phyloP scores from a whole-genome alignment of 2,888 invertebrate genomes.

The Ommatoiulus sabulosus region DNA sequence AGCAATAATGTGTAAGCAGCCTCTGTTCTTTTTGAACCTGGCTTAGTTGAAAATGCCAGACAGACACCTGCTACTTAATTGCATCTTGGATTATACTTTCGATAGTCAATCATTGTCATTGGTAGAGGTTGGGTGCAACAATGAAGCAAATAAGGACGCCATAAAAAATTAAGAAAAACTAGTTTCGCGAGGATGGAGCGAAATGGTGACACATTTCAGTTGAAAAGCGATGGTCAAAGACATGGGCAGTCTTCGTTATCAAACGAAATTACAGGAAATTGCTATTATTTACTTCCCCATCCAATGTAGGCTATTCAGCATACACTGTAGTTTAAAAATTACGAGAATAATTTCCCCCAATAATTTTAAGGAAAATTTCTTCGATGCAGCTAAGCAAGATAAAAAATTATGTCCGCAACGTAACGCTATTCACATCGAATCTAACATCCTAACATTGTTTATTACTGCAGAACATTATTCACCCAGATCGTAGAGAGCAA shows the following conservation, averaged over 20 bases:
- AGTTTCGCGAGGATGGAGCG: neutral
- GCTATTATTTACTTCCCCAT: no score
- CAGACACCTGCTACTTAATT: slow-evolving; percentile 27
- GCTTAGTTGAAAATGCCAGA: neutral
- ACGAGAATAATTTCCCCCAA: no score
- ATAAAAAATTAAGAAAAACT: neutral
- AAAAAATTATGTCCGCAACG: no score
- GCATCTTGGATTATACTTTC: neutral
- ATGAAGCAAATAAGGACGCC: neutral
- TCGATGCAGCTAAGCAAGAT: no score
- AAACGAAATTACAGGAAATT: no score
- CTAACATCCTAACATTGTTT: no score
- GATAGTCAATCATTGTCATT: slow-evolving; percentile 41
- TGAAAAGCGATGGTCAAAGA: neutral
- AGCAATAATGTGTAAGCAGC: neutral
- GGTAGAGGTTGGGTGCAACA: neutral
- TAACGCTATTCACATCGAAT: no score
- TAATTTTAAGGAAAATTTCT: no score
- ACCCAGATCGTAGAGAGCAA: no score
- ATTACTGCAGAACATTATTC: no score
- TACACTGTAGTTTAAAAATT: no score
- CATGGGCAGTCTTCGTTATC: neutral
- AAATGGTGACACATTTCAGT: neutral
- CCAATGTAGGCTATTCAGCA: no score
- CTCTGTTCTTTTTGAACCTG: neutral